These are phyloP conservation scores for Karalla daura DNA, from an alignment of 2,797 vertebrate genomes.

Conservation along the genomic window DNA sequence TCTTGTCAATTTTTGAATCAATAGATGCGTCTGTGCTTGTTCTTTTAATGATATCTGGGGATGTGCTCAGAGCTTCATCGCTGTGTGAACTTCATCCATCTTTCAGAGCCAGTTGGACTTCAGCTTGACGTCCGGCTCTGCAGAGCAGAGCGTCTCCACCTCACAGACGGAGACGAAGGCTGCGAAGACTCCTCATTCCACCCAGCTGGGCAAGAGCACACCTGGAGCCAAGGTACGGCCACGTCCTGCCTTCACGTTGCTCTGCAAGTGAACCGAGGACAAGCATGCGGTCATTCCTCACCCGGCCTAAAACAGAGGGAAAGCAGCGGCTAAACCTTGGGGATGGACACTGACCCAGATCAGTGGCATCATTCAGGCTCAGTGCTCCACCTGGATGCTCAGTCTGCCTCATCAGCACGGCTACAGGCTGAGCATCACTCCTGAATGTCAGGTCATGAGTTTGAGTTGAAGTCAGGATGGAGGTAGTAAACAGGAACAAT, in stretches of 20 bases:
- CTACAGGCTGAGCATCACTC: neutral
- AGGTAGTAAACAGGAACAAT: too few relatives aligned
- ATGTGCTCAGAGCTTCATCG: too few relatives aligned
- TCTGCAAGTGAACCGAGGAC: too few relatives aligned
- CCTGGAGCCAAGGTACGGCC: slow-evolving; percentile 79
- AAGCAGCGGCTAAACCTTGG: neutral
- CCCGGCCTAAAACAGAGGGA: too few relatives aligned
- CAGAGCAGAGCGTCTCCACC: slow-evolving; percentile 77
- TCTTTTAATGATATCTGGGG: too few relatives aligned
- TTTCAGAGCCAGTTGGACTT: slow-evolving; percentile 96
- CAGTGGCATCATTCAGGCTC: neutral
- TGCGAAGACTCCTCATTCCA: slow-evolving; percentile 71
- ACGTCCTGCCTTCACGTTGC: too few relatives aligned
- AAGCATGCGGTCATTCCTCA: too few relatives aligned
- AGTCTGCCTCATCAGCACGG: neutral
- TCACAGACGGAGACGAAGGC: slow-evolving; percentile 82
- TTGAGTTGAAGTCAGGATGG: too few relatives aligned
- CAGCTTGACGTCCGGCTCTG: slow-evolving; percentile 84
- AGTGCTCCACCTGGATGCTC: too few relatives aligned
- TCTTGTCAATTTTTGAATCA: too few relatives aligned
- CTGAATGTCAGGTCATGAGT: too few relatives aligned
- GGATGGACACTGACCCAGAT: neutral
- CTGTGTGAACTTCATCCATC: neutral
- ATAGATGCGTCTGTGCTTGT: too few relatives aligned
- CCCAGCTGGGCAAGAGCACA: slow-evolving; percentile 80